These are phyloP conservation scores for Stratiolaelaps scimitus DNA, from an alignment of 1,140 invertebrate species.

Conservation along the genomic window DNA sequence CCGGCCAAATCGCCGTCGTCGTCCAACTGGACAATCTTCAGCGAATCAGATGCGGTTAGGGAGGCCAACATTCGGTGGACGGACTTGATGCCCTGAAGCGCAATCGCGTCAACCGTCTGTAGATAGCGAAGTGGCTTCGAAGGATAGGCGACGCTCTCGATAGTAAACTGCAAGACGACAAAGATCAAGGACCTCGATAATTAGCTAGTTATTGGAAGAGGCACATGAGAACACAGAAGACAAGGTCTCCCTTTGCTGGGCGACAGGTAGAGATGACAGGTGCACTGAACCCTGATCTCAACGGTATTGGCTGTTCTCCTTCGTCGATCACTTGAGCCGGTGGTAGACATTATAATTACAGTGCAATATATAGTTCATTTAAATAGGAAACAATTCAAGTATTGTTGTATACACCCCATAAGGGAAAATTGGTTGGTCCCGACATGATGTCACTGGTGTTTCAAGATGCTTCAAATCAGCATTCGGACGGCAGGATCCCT, in stretches of 20 bases:
- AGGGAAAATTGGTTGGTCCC: too few species aligned
- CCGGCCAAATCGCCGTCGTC: not conserved
- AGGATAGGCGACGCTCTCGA: conserved; percentile 2
- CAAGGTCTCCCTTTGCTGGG: not conserved
- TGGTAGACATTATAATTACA: too few species aligned
- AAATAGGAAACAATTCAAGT: too few species aligned
- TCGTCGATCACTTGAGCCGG: not conserved
- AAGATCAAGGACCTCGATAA: not conserved
- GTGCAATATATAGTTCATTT: too few species aligned
- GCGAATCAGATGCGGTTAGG: not conserved
- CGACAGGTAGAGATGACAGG: too few species aligned
- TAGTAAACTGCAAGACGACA: not conserved
- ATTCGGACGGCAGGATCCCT: too few species aligned
- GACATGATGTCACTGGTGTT: too few species aligned
- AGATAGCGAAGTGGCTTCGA: not conserved
- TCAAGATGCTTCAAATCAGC: too few species aligned
- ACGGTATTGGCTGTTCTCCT: too few species aligned
- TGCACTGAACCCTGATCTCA: too few species aligned
- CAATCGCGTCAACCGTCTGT: conserved; percentile 4
- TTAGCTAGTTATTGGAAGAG: not conserved
- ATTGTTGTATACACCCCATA: too few species aligned
- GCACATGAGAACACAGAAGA: not conserved
- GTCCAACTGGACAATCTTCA: conserved; percentile 1
- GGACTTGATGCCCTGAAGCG: not conserved
- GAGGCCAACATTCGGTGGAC: not conserved